These are phyloP conservation scores for Ochropacha duplaris DNA, from an alignment of 2,888 invertebrate species.

Conservation along the genomic window DNA sequence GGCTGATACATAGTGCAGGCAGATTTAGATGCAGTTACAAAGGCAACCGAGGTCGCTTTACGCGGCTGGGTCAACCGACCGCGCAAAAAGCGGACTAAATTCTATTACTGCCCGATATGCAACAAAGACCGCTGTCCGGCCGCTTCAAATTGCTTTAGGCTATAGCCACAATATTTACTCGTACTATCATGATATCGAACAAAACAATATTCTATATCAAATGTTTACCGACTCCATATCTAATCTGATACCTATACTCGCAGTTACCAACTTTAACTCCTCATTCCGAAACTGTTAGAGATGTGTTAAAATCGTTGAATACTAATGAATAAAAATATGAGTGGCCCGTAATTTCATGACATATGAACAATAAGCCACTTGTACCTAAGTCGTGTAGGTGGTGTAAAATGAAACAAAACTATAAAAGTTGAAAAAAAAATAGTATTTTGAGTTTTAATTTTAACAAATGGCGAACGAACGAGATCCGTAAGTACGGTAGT, in stretches of 20 bases:
- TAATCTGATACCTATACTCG: constrained; percentile 3
- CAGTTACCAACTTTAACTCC: too few species aligned
- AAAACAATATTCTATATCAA: constrained; percentile 63
- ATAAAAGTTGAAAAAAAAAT: too few species aligned
- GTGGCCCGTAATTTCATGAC: too few species aligned
- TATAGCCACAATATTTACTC: constrained; percentile 75
- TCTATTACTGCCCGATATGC: constrained; percentile 81
- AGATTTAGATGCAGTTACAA: constrained; percentile 79
- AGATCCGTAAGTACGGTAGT: too few species aligned
- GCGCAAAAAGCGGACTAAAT: constrained; percentile 81
- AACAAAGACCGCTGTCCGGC: constrained; percentile 78
- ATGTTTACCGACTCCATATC: constrained; percentile 27
- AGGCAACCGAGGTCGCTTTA: constrained; percentile 75
- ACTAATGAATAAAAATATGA: too few species aligned
- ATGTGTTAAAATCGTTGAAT: too few species aligned
- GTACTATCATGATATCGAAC: constrained; percentile 59
- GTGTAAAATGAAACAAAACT: too few species aligned
- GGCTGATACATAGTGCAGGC: constrained; percentile 53
- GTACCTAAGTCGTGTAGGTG: too few species aligned
- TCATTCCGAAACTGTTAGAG: too few species aligned
- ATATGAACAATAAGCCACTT: too few species aligned
- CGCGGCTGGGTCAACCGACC: constrained; percentile 63
- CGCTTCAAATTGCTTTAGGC: constrained; percentile 81
- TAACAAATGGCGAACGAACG: too few species aligned
- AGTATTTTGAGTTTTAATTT: too few species aligned